Evolutionary conservation across 1,140 invertebrate genomes (phyloP).

Genomic region (Marisa cornuarietis): DNA sequence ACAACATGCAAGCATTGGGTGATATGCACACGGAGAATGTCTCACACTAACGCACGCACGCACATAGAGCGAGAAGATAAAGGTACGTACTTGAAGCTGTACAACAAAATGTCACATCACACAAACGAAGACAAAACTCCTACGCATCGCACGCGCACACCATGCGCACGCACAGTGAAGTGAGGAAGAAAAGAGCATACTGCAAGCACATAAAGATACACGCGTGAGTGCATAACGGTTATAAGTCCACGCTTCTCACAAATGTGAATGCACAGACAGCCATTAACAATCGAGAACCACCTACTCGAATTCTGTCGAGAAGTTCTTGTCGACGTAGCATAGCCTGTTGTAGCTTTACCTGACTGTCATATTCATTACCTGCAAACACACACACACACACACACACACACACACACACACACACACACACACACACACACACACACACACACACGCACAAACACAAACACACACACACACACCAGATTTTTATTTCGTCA

Average conservation of each 20-base stretch:
- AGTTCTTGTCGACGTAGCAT: constrained; percentile 57
- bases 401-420: constrained; percentile 5
- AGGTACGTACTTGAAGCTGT: too few relatives aligned
- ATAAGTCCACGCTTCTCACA: not conserved
- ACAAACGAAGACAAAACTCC: not conserved
- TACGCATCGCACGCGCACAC: not conserved
- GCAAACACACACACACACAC: constrained; percentile 2
- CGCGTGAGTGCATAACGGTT: too few relatives aligned
- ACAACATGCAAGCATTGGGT: not conserved
- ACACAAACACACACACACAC: not conserved
- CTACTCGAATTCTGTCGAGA: constrained; percentile 55
- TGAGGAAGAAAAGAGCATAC: not conserved
- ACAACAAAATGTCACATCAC: not conserved
- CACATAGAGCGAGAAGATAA: not conserved
- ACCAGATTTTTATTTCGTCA: not conserved
- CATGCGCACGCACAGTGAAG: not conserved
- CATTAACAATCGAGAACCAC: constrained; percentile 1
- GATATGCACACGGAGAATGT: not conserved
- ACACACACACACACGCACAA: constrained; percentile 1
- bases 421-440: not conserved
- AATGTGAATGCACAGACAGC: too few relatives aligned
- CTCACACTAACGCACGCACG: not conserved
- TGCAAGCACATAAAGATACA: not conserved
- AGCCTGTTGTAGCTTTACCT: constrained; percentile 55
- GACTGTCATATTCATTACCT: constrained; percentile 48